phyloP scores from a whole-genome alignment of 2,797 vertebrate species.

The Crocodylus rhombifer region DNA sequence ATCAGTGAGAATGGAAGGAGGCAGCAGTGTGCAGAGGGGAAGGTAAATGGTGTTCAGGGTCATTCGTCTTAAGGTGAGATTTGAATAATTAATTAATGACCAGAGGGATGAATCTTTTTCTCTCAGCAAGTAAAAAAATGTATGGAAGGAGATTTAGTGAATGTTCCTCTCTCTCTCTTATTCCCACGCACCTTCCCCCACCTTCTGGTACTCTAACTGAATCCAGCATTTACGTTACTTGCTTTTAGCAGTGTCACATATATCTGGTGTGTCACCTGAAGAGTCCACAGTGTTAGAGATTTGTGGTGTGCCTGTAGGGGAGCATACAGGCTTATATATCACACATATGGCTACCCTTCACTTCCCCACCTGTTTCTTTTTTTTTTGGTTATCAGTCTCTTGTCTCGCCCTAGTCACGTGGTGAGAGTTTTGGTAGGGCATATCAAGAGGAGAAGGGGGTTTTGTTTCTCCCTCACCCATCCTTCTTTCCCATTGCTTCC shows the following conservation, averaged over 20 bases:
- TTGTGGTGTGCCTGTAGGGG: background rate
- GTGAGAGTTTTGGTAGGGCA: background rate
- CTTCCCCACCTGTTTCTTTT: background rate
- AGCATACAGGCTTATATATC: background rate
- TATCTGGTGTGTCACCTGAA: background rate
- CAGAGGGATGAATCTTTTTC: constrained; percentile 3
- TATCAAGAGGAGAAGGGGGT: background rate
- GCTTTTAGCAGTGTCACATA: background rate
- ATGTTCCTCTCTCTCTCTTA: rapidly evolving
- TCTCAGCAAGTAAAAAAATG: background rate
- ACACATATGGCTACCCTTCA: background rate
- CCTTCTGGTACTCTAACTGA: background rate
- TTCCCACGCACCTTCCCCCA: background rate
- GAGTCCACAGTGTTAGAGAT: background rate
- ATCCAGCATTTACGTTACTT: background rate
- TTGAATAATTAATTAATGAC: constrained; percentile 71
- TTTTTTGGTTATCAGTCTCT: rapidly evolving
- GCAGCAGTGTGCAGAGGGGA: background rate
- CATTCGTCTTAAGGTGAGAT: constrained; percentile 55
- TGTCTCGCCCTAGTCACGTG: background rate
- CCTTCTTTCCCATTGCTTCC: background rate
- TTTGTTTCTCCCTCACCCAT: background rate
- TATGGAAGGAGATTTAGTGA: constrained; percentile 20
- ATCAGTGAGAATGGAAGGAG: background rate
- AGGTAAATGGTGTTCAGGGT: constrained; percentile 22